Base-by-base conservation (phyloP, 2,888 invertebrate genomes). In the Scaptomyza tumidula region DNA sequence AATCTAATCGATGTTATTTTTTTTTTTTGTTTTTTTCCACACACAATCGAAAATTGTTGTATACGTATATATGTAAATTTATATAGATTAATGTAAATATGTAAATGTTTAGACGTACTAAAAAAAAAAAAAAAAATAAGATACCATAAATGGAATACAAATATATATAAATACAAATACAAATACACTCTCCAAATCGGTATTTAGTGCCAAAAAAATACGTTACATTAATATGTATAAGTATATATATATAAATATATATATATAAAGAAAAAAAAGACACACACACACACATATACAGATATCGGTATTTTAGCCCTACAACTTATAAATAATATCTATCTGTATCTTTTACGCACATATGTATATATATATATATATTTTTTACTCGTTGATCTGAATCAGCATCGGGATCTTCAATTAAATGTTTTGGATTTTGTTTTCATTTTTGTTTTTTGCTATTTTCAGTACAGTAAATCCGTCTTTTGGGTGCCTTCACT, bases 401-500 rank as follows among this genome's bases (percentile, higher is more conserved):
- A 9, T 3, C 16, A 10, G 10, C 7, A 14, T 39, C n/a, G n/a
- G 37, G 37, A 7, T 6, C n/a, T 37, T 37, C 24, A 24, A 14
- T n/a, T 37, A 14, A 37, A n/a, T 37, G 37, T 37, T n/a, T 37
- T 33, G 16, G 31, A 13, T 13, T 9, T 31, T 35, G 10, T 13
- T 9, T 31, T 35, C 13, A 16, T 24, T 50, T 48, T 39, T 11
- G 53, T 16, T 37, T 19, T 14, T 24, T 24, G 31, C 41, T 46
- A 19, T 10, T 31, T 57, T 75, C 84, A 92, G 83, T 92, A 92
- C 69, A 92, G 80, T 79, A 92, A 86, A 84, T 92, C 92, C 6
- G 92, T 91, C 79, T 92, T 92, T 69, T 91, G 89, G 44, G 92
- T 89, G 73, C 92, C 92, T 75, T 92, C 92, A 75, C 92, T 92